A percentile compares a stretch with the other conserved stretches of the same genome.
phyloP scores from a whole-genome alignment of 1,140 invertebrate species.

The Bombus terrestris region DNA sequence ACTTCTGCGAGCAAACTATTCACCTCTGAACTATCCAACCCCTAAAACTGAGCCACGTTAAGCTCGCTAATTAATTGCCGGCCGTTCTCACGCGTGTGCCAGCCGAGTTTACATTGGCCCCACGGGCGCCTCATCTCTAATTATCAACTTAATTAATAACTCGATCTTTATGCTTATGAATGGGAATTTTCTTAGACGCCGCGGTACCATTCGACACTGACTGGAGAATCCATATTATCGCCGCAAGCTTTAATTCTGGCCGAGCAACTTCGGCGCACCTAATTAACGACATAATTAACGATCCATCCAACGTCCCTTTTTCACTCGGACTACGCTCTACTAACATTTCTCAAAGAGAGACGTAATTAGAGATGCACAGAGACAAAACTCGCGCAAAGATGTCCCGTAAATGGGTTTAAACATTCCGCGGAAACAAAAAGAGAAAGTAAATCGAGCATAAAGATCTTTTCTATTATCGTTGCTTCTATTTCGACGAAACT shows the following conservation, averaged over 20 bases:
- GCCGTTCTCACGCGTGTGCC: conserved; percentile 12
- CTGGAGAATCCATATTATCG: conserved; percentile 4
- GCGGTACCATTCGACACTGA: conserved; percentile 4
- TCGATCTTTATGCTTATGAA: conserved; percentile 15
- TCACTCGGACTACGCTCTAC: neutral
- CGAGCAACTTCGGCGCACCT: neutral
- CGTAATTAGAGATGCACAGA: conserved; percentile 8
- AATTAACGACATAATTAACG: conserved; percentile 48
- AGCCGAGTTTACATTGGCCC: conserved; percentile 10
- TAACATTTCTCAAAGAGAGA: conserved; percentile 10
- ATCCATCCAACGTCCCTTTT: neutral
- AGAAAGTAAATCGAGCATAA: neutral
- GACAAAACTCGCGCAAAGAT: neutral
- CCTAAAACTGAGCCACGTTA: neutral
- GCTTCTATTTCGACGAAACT: neutral
- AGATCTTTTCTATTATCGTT: neutral
- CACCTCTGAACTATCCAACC: neutral
- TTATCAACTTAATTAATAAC: conserved; percentile 50
- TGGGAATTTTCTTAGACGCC: conserved; percentile 14
- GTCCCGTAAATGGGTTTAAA: neutral
- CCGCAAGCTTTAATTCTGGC: conserved; percentile 3
- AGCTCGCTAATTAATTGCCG: conserved; percentile 30
- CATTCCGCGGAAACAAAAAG: neutral
- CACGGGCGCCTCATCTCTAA: neutral
- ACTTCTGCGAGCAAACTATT: neutral